Conservation (phyloP, 2,888 invertebrate genomes). For the Bruchidius siliquastri region DNA sequence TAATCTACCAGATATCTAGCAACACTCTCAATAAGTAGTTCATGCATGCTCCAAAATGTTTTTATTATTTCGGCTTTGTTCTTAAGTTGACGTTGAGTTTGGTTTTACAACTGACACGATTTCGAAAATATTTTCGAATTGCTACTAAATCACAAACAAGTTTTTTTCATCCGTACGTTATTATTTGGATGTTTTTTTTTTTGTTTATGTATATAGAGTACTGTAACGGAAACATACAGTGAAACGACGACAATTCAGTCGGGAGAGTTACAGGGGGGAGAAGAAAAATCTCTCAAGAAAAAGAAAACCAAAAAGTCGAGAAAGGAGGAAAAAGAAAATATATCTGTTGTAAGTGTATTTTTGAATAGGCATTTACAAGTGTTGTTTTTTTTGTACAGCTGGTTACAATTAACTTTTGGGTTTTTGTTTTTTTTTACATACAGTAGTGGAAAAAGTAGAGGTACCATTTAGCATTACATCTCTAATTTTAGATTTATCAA, state of each 20-base stretch:
- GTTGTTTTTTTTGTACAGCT: constrained; percentile 12
- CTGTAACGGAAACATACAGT: constrained; percentile 40
- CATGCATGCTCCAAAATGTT: constrained; percentile 5
- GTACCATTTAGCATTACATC: too few relatives aligned
- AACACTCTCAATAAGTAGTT: not conserved
- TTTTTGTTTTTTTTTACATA: constrained; percentile 24
- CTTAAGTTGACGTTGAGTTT: not conserved
- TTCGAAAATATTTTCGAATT: not conserved
- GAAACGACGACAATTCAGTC: constrained; percentile 41
- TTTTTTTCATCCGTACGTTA: constrained; percentile 5
- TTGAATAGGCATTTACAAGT: constrained; percentile 6
- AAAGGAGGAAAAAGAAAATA: constrained; percentile 63
- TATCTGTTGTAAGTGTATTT: constrained; percentile 58
- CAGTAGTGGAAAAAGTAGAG: constrained; percentile 32
- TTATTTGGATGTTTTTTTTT: constrained; percentile 14
- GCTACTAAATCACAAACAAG: not conserved
- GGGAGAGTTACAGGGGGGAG: constrained; percentile 20
- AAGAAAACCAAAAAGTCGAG: constrained; percentile 61
- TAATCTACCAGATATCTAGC: not conserved
- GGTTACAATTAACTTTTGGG: constrained; percentile 11
- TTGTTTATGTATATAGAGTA: constrained; percentile 40
- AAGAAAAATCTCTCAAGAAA: constrained; percentile 46
- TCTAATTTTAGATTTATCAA: too few relatives aligned
- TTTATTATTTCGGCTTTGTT: not conserved
- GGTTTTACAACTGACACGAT: not conserved